These are phyloP conservation scores for Sorex maritimensis DNA, from an alignment of 2,797 vertebrate species.

Conservation along the genomic window DNA sequence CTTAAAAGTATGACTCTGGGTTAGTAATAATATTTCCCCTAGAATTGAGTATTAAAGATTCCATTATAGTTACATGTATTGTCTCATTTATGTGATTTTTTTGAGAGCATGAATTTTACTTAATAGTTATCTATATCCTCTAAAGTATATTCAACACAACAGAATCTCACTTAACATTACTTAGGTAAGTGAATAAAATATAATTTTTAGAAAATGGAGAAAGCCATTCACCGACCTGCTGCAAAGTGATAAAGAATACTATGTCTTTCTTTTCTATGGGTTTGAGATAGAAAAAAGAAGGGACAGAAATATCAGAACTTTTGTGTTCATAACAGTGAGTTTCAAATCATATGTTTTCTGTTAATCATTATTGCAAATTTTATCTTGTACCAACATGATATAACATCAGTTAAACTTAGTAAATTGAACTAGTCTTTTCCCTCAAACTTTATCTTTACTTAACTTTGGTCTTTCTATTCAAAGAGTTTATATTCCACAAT, in stretches of 20 bases:
- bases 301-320: constrained; percentile 40
- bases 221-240: background rate
- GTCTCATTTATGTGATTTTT: background rate
- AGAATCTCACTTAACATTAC: background rate
- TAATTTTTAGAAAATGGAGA: constrained; percentile 2
- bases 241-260: background rate
- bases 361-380: background rate
- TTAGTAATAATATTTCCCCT: constrained; percentile 9
- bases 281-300: background rate
- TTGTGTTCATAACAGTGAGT: background rate
- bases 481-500: background rate
- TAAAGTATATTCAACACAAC: background rate
- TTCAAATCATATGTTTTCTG: background rate
- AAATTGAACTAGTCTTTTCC: background rate
- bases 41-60: constrained; percentile 39
- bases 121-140: background rate
- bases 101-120: background rate
- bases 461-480: background rate
- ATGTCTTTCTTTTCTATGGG: background rate
- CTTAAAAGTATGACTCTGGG: constrained; percentile 24
- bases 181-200: constrained; percentile 22
- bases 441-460: background rate
- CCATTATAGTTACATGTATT: background rate
- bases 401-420: background rate
- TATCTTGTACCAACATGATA: background rate